These are phyloP conservation scores for Cryptocephalus primarius DNA, from an alignment of 2,888 invertebrate species.

Conservation along the genomic window DNA sequence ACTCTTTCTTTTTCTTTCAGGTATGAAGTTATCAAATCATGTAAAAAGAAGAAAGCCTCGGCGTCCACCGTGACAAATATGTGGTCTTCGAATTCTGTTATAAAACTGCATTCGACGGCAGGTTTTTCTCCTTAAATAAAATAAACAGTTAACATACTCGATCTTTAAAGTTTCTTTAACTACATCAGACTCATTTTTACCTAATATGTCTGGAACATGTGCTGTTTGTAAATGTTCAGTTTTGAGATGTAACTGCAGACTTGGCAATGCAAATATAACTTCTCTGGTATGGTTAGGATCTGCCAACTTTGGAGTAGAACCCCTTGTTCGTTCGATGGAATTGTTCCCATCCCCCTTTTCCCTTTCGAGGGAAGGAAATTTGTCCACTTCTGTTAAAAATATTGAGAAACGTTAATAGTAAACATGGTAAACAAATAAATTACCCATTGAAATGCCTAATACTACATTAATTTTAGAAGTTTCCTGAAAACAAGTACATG, in stretches of 20 bases:
- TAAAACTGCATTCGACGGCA: constrained; percentile 90
- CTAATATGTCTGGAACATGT: constrained; percentile 55
- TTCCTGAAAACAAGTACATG: too few relatives aligned
- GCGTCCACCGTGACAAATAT: constrained; percentile 97
- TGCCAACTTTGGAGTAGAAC: constrained; percentile 48
- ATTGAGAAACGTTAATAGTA: neutral
- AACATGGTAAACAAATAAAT: too few relatives aligned
- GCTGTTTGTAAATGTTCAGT: constrained; percentile 82
- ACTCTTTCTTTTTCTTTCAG: constrained; percentile 85
- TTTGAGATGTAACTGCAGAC: constrained; percentile 83
- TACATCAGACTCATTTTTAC: constrained; percentile 29
- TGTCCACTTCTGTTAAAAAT: constrained; percentile 60
- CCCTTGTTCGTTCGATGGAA: constrained; percentile 45
- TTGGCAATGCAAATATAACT: constrained; percentile 93
- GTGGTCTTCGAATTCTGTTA: constrained; percentile 97
- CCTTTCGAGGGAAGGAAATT: constrained; percentile 80
- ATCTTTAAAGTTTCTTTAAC: neutral
- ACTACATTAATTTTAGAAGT: too few relatives aligned
- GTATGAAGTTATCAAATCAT: constrained; percentile 93
- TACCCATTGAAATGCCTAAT: too few relatives aligned
- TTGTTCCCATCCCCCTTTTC: constrained; percentile 52
- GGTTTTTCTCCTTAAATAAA: constrained; percentile 59
- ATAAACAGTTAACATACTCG: constrained; percentile 1
- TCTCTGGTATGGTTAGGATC: constrained; percentile 79
- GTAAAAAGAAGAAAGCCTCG: constrained; percentile 95